Evolutionary conservation across 2,797 vertebrate genomes (phyloP).

Genomic region (Denticeps clupeoides): DNA sequence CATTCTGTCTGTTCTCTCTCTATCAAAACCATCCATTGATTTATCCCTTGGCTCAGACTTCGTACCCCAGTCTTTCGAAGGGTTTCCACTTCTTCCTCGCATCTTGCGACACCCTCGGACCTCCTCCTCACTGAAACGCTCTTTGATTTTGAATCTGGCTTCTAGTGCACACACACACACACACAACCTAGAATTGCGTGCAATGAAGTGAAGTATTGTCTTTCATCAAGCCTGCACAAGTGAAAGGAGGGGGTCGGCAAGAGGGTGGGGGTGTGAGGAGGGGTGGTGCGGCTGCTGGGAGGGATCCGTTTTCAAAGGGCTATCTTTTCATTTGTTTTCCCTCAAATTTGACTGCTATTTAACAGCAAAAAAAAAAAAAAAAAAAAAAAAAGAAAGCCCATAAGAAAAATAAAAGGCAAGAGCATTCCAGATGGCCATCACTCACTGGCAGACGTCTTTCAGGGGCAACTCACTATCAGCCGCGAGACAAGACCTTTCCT

Average conservation of each 20-base stretch:
- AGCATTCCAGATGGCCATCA: conserved; percentile 42
- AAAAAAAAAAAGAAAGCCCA: conserved; percentile 14
- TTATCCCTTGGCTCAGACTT: not conserved
- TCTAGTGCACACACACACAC: not conserved
- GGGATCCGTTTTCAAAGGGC: conserved; percentile 57
- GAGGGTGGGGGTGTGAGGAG: conserved; percentile 15
- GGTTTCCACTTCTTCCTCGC: conserved; percentile 14
- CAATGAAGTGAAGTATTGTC: conserved; percentile 43
- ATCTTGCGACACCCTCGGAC: conserved; percentile 19
- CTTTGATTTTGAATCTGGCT: not conserved
- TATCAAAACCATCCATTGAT: not conserved
- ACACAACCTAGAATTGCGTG: conserved; percentile 39
- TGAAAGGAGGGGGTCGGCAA: conserved; percentile 31
- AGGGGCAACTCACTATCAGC: conserved; percentile 37
- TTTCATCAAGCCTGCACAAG: conserved; percentile 55
- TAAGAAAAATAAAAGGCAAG: conserved; percentile 12
- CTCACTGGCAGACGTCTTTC: conserved; percentile 46
- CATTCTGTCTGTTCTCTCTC: not conserved
- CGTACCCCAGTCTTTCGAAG: conserved; percentile 9
- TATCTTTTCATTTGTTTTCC: conserved; percentile 59
- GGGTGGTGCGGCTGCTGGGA: conserved; percentile 4
- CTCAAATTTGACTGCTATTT: conserved; percentile 47
- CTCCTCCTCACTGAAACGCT: not conserved
- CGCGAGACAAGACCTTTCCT: conserved; percentile 39
- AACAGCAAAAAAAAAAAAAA: conserved; percentile 24